Base-by-base conservation (phyloP, 2,888 invertebrate species). In the Uropetala carovei region DNA sequence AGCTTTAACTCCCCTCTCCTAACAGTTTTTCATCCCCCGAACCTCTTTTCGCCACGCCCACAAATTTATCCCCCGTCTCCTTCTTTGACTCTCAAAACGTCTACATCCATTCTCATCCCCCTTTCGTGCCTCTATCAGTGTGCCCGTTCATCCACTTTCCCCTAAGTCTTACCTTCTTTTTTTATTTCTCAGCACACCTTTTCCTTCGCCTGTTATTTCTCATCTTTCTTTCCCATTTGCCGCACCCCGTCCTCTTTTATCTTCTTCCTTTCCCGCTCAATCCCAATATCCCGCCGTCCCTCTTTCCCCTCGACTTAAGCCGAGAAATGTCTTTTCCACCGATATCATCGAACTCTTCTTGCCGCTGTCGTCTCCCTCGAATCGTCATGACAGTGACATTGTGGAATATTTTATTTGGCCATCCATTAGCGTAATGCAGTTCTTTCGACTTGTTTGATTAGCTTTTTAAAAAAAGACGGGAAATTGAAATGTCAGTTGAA, bases 31-130 rank as follows among this genome's bases (percentile, higher is more conserved):
- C 16, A 16, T 58, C 43, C 86, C 18, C n/a, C n/a, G n/a, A 11
- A n/a, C 58, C 86, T 18, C 27, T 30, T 56, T 2, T 64, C 64
- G 56, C 4, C 22, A 27, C 82, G 59, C 58, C 57, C 86, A 18
- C 75, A 27, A 75, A 27, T 75, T 75, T 75, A 75, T 75, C 22
- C 75, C 27, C 27, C 27, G 27, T 75, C 75, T 75, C 75, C 75
- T 75, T 75, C 22, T 75, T 13, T 60, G 27, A 27, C 75, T 75
- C 43, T 27, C 75, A 75, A 8, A 13, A 75, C 75, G 75, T 13
- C 27, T 75, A 75, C 75, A 22, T 75, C 27, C 75, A 27, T 75
- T 13, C 75, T 9, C 75, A 27, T 75, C 27, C 75, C 64, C 7
- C 0, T 27, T 27, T 75, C 11, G 64, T 64, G 11, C 43, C 0